A percentile compares a stretch with the other conserved stretches of the same genome.
Evolutionary conservation across 2,888 invertebrate genomes (phyloP).

Genomic region (Aleiodes alternator): DNA sequence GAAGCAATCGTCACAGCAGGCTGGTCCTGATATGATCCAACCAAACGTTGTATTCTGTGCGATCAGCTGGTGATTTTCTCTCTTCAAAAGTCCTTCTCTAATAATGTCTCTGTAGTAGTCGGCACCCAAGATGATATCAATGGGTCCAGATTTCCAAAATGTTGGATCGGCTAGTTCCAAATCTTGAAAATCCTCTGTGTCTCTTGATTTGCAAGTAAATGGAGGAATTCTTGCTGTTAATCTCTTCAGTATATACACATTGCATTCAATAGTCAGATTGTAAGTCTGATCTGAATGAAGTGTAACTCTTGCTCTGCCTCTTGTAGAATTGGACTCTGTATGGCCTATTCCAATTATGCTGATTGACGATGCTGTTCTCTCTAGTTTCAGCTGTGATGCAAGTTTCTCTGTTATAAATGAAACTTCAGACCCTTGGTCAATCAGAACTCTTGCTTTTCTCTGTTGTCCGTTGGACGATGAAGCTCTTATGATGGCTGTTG

Average conservation of each 20-base stretch:
- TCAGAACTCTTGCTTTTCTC: background rate
- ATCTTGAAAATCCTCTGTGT: background rate
- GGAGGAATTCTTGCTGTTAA: background rate
- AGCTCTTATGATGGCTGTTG: background rate
- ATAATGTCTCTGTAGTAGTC: background rate
- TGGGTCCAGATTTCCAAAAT: too few species aligned
- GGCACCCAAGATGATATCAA: too few species aligned
- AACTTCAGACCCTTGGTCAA: background rate
- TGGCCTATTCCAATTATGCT: background rate
- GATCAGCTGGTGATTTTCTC: background rate
- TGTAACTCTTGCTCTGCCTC: too few species aligned
- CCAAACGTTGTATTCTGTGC: background rate
- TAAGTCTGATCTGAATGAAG: background rate
- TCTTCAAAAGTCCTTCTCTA: background rate
- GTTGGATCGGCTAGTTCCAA: background rate
- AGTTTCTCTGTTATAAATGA: background rate
- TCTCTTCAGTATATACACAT: too few species aligned
- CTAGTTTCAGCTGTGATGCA: too few species aligned
- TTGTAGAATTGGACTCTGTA: background rate
- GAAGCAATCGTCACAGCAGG: background rate
- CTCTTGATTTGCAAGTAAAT: background rate
- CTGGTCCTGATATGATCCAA: background rate
- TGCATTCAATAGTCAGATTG: background rate
- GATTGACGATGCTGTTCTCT: background rate
- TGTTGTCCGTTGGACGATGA: background rate